Conservation (phyloP, 2,888 invertebrate genomes). For the Cyrtodaria siliqua region DNA sequence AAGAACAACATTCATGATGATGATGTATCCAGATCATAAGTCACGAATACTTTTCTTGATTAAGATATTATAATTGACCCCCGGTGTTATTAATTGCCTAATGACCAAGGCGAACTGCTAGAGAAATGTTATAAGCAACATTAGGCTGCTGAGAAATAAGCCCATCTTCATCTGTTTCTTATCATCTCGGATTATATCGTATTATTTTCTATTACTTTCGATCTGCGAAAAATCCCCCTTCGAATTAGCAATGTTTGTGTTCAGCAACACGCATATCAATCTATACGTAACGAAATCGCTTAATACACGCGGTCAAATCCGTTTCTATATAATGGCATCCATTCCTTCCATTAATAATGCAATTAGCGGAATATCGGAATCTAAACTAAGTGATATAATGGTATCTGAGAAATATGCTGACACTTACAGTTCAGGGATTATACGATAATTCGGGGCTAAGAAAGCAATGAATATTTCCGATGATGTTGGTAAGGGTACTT, state of each 20-base stretch:
- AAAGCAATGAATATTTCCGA: no score
- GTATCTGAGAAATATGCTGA: constrained; percentile 13
- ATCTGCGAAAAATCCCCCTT: constrained; percentile 48
- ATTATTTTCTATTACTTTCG: constrained; percentile 56
- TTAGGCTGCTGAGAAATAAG: constrained; percentile 34
- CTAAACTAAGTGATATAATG: constrained; percentile 21
- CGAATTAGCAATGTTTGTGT: constrained; percentile 60
- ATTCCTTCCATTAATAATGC: constrained; percentile 44
- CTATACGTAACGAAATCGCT: constrained; percentile 51
- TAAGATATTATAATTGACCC: constrained; percentile 53
- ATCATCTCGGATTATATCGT: constrained; percentile 54
- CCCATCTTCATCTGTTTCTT: constrained; percentile 48
- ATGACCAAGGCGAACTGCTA: constrained; percentile 42
- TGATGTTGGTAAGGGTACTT: no score
- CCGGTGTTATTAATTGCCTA: constrained; percentile 63
- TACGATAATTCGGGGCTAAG: no score
- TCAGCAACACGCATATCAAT: constrained; percentile 19
- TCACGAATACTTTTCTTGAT: constrained; percentile 14
- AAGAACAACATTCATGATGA: no score
- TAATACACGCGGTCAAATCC: constrained; percentile 22
- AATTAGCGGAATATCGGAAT: constrained; percentile 24
- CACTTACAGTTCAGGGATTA: neutral
- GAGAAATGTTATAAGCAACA: constrained; percentile 43
- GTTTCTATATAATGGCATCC: constrained; percentile 13
- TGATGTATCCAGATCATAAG: neutral